Evolutionary conservation across 2,797 vertebrate species (phyloP).

Genomic region (Parotocinclus haroldoi): DNA sequence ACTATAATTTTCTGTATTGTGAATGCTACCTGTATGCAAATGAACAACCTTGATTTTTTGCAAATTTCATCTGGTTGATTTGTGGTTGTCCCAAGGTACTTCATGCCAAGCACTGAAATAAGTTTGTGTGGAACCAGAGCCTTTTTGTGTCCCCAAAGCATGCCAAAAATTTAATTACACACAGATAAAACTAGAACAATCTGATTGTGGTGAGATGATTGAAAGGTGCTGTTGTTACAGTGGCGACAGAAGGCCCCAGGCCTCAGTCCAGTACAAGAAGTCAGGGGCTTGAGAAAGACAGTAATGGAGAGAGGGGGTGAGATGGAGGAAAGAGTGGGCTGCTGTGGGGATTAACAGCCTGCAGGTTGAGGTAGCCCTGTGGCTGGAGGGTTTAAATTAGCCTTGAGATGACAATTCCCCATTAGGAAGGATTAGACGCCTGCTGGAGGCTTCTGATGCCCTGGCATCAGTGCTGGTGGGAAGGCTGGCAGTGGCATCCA

Average conservation of each 20-base stretch:
- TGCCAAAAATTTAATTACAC: slow-evolving; percentile 84
- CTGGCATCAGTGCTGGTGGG: slow-evolving; percentile 51
- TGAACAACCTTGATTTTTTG: not conserved
- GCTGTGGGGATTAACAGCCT: slow-evolving; percentile 70
- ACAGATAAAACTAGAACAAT: slow-evolving; percentile 79
- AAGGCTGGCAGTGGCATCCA: slow-evolving; percentile 74
- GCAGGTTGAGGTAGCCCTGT: slow-evolving; percentile 73
- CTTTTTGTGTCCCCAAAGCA: slow-evolving; percentile 75
- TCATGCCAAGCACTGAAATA: slow-evolving; percentile 61
- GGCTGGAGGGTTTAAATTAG: slow-evolving; percentile 82
- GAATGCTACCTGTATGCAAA: no score
- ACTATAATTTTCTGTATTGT: no score
- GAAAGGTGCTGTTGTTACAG: slow-evolving; percentile 76
- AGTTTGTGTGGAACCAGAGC: slow-evolving; percentile 73
- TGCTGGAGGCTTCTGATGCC: slow-evolving; percentile 72
- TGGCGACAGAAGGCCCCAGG: slow-evolving; percentile 62
- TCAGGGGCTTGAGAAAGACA: slow-evolving; percentile 43
- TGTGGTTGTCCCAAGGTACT: not conserved
- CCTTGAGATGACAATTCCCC: slow-evolving; percentile 77
- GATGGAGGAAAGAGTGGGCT: slow-evolving; percentile 38
- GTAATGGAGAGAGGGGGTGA: slow-evolving; percentile 16
- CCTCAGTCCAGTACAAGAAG: slow-evolving; percentile 29
- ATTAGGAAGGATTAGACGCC: slow-evolving; percentile 81
- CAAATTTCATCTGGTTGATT: not conserved
- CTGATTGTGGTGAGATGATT: slow-evolving; percentile 70